A percentile compares a stretch with the other conserved stretches of the same genome.
Conservation (phyloP, 2,797 vertebrate species). For the Siniperca obscura region DNA sequence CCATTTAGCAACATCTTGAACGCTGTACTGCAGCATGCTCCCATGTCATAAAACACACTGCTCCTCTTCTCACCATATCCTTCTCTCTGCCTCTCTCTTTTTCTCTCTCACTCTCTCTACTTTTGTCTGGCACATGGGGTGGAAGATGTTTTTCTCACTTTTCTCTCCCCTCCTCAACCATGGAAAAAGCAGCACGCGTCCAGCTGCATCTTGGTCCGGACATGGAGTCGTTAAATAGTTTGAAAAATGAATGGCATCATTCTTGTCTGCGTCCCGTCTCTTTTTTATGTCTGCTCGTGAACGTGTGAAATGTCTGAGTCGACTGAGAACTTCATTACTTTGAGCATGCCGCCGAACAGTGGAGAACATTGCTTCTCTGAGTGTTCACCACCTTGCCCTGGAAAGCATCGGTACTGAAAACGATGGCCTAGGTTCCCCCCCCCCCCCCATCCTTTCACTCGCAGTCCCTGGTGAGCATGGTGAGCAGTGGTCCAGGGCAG, state of each 20-base stretch:
- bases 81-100: slow-evolving; percentile 41
- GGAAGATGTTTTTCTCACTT: slow-evolving; percentile 77
- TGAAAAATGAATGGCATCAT: slow-evolving; percentile 80
- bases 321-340: slow-evolving; percentile 80
- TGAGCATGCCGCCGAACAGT: slow-evolving; percentile 41
- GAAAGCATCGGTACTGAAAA: slow-evolving; percentile 27
- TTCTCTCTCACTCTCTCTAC: slow-evolving; percentile 27
- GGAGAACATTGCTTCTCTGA: slow-evolving; percentile 50
- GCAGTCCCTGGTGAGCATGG: slow-evolving; percentile 5
- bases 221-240: slow-evolving; percentile 74
- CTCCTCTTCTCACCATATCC: slow-evolving; percentile 63
- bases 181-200: slow-evolving; percentile 75
- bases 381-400: slow-evolving; percentile 37
- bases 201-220: slow-evolving; percentile 73
- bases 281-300: slow-evolving; percentile 71
- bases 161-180: slow-evolving; percentile 43
- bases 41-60: slow-evolving; percentile 81
- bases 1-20: slow-evolving; percentile 84
- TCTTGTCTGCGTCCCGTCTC: slow-evolving; percentile 69
- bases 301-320: slow-evolving; percentile 80
- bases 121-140: slow-evolving; percentile 66
- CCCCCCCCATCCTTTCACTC: background rate
- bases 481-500: slow-evolving; percentile 9
- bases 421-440: slow-evolving; percentile 10
- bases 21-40: slow-evolving; percentile 75